Conservation (phyloP, 2,888 invertebrate genomes). For the Pammene aurita region DNA sequence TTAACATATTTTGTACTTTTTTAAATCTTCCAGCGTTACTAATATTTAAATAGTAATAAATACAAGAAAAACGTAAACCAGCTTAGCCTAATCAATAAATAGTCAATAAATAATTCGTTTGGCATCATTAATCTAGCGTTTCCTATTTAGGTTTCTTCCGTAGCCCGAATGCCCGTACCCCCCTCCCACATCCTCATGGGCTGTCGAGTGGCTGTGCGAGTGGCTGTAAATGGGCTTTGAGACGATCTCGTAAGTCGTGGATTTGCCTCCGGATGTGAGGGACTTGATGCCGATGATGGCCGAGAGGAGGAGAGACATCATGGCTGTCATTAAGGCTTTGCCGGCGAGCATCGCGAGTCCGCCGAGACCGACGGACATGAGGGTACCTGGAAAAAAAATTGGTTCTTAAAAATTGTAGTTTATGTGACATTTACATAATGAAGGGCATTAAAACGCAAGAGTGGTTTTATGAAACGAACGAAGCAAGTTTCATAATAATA, state of each 20-base stretch:
- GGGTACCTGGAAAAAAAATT: slow-evolving; percentile 82
- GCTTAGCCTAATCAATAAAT: slow-evolving; percentile 42
- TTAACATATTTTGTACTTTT: too few relatives aligned
- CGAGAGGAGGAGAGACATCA: slow-evolving; percentile 90
- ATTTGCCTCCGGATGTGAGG: slow-evolving; percentile 86
- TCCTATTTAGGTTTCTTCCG: slow-evolving; percentile 69
- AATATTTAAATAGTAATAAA: too few relatives aligned
- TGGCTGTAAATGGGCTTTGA: slow-evolving; percentile 91
- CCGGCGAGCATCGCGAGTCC: slow-evolving; percentile 91
- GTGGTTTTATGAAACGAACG: too few relatives aligned
- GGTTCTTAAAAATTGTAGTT: too few relatives aligned
- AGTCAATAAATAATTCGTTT: slow-evolving; percentile 40
- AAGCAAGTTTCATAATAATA: too few relatives aligned
- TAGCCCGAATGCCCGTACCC: slow-evolving; percentile 83
- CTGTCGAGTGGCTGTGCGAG: slow-evolving; percentile 83
- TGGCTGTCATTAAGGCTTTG: slow-evolving; percentile 91
- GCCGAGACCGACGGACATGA: slow-evolving; percentile 89
- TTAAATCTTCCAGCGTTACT: too few relatives aligned
- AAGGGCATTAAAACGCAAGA: too few relatives aligned
- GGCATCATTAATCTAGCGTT: slow-evolving; percentile 51
- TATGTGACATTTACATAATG: too few relatives aligned
- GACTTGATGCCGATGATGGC: slow-evolving; percentile 90
- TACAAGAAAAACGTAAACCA: too few relatives aligned
- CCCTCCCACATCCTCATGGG: slow-evolving; percentile 81
- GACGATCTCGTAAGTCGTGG: slow-evolving; percentile 92